Conservation (phyloP, 2,113 vertebrate genomes). For the Murina feae region DNA sequence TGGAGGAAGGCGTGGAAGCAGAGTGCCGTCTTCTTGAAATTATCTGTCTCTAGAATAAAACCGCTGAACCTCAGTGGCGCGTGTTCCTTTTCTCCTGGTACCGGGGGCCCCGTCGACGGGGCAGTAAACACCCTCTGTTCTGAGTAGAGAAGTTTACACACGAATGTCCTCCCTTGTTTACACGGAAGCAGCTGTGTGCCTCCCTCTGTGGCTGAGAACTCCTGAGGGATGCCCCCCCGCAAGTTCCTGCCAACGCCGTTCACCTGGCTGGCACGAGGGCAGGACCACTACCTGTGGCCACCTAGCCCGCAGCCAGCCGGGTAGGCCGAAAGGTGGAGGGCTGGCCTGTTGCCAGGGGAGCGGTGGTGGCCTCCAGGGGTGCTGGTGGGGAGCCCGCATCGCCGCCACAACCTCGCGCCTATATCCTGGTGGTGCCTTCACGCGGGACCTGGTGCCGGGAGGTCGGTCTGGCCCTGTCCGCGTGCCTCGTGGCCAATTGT, state of each 20-base stretch:
- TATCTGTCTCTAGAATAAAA: background rate
- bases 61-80: background rate
- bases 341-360: no score
- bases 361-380: background rate
- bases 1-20: background rate
- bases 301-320: background rate
- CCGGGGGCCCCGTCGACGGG: background rate
- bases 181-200: background rate
- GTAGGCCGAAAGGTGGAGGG: background rate
- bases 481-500: background rate
- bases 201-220: background rate
- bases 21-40: background rate
- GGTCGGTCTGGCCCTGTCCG: background rate
- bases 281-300: accelerated
- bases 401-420: background rate
- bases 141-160: background rate
- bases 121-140: background rate
- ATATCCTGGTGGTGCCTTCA: no score
- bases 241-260: no score
- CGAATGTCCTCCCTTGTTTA: background rate
- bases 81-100: background rate
- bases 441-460: background rate
- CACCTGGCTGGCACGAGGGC: background rate
- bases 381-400: accelerated
- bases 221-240: accelerated